Evolutionary conservation across 1,140 invertebrate genomes (phyloP), one percentile per base, ranked within the genome.

Genomic region (Drosophila ironensis): DNA sequence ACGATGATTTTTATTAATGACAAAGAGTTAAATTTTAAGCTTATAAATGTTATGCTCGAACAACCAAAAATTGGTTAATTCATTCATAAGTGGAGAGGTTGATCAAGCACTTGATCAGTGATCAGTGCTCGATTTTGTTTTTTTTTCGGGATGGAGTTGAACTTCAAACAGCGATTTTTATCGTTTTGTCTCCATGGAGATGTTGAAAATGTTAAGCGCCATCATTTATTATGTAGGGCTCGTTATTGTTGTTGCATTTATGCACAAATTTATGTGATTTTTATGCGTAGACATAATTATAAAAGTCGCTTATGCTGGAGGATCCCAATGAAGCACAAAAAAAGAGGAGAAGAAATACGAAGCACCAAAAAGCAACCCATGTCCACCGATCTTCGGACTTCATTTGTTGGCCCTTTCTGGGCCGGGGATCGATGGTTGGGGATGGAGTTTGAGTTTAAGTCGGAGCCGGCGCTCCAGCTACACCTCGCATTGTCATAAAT

Each of bases 281-380:
- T 88, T 88, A 88, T 88, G 86, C 86, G 86, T 88, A 88, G 86
- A 88, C 86, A 88, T 88, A 84, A 88, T 88, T 88, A 88, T 86
- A 75, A 88, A 88, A 86, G 75, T 73, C 70, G 47, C 56, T 64
- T 57, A 41, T 59, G 37, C 30, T 33, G 44, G 47, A 47, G 41
- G 50, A 52, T 40, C 44, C 54, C 59, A 67, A 66, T 53, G 50
- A 61, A 30, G 30, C 46, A 24, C 20, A 47, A 28, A 30, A 30
- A 6, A 30, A 14, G n/a, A 25, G 16, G 42, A 59, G 12, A 37
- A 30, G 33, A 54, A 41, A 41, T 27, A 42, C 27, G 22, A 24
- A 37, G 40, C 38, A 17, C 44, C 41, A 25, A 48, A 52, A 47
- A 16, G 11, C 28, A 61, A 38, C 27, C 38, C 47, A 46, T 37